A percentile compares a stretch with the other conserved stretches of the same genome.
Evolutionary conservation across 2,888 invertebrate species (phyloP).

Genomic region (Hecatera dysodea): DNA sequence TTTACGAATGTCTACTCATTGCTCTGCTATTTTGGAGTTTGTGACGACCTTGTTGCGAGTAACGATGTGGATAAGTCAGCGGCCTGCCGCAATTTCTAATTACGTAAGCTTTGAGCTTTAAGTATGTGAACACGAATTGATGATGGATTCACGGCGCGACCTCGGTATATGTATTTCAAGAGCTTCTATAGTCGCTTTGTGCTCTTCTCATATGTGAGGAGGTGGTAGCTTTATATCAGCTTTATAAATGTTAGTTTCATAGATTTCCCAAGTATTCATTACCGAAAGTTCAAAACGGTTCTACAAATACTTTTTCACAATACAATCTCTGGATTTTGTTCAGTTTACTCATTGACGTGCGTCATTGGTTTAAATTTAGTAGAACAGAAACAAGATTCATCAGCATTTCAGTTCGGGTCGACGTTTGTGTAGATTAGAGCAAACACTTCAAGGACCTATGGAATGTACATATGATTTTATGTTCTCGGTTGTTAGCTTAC

Average conservation of each 20-base stretch:
- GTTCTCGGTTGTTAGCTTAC: background rate
- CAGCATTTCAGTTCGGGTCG: conserved; percentile 70
- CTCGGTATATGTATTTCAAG: conserved; percentile 49
- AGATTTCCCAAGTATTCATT: background rate
- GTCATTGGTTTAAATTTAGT: conserved; percentile 79
- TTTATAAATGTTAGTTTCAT: background rate
- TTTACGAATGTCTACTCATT: conserved; percentile 87
- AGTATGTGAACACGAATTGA: conserved; percentile 64
- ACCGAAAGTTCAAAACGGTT: conserved; percentile 12
- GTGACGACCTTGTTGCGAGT: conserved; percentile 85
- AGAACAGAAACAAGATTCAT: conserved; percentile 73
- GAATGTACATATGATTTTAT: conserved; percentile 57
- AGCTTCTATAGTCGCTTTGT: conserved; percentile 20
- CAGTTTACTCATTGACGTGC: conserved; percentile 70
- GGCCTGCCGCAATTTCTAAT: conserved; percentile 82
- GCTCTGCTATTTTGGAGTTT: conserved; percentile 86
- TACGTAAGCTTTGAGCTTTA: conserved; percentile 73
- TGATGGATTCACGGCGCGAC: conserved; percentile 38
- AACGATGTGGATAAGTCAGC: conserved; percentile 80
- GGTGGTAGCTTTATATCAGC: background rate
- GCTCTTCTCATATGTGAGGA: background rate
- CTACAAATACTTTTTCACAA: conserved; percentile 35
- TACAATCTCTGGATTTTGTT: conserved; percentile 64
- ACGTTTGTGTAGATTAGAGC: conserved; percentile 69
- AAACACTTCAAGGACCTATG: conserved; percentile 59